phyloP scores from a whole-genome alignment of 1,140 invertebrate genomes.

The Drosophila miranda region DNA sequence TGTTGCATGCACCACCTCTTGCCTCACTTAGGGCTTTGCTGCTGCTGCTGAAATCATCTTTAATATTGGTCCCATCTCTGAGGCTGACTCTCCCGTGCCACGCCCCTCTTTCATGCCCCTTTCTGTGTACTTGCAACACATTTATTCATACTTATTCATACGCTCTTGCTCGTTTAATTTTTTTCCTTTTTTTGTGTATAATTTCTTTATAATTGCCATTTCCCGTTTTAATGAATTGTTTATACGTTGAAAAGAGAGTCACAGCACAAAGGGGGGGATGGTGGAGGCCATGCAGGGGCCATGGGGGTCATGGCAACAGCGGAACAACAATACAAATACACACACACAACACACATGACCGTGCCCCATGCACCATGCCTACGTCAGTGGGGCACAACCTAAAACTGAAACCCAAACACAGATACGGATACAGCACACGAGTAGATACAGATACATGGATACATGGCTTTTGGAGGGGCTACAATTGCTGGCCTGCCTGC shows the following conservation, averaged over 20 bases:
- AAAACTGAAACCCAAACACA: constrained; percentile 30
- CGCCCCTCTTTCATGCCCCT: not conserved
- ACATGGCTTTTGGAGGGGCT: constrained; percentile 13
- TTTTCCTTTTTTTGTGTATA: constrained; percentile 22
- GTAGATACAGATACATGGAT: constrained; percentile 1
- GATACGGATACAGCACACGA: constrained; percentile 9
- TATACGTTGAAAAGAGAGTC: constrained; percentile 46
- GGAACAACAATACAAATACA: constrained; percentile 28
- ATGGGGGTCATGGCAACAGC: constrained; percentile 61
- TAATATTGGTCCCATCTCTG: constrained; percentile 6
- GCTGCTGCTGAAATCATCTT: constrained; percentile 10
- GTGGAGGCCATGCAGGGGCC: constrained; percentile 17
- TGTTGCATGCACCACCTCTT: constrained; percentile 24
- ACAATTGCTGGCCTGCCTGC: constrained; percentile 50
- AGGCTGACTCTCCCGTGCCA: constrained; percentile 1
- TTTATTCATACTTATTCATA: constrained; percentile 23
- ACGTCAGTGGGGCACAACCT: constrained; percentile 25
- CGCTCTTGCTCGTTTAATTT: constrained; percentile 3
- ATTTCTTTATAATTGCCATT: constrained; percentile 68
- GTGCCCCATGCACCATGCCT: constrained; percentile 2
- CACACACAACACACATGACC: not conserved
- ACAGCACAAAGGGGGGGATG: constrained; percentile 13
- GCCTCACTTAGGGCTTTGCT: constrained; percentile 32
- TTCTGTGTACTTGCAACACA: not conserved
- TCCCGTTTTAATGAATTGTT: constrained; percentile 76